Base-by-base conservation (phyloP, 2,888 invertebrate genomes). In the Mythimna loreyi region DNA sequence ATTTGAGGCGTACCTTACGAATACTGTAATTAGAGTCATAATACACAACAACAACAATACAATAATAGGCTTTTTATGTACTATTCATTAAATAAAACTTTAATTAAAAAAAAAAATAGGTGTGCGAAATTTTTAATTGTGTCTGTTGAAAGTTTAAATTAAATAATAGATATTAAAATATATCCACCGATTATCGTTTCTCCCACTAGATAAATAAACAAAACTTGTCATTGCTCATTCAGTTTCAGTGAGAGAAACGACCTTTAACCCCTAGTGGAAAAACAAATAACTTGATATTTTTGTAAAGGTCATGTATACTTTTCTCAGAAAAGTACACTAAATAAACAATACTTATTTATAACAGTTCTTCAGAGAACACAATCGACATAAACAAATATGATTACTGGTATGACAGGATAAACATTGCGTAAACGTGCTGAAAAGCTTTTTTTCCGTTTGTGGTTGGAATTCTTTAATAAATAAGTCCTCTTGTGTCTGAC, bases 291-390 rank as follows among this genome's bases (percentile, higher is more conserved):
- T 3, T 58, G 28, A 43, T 40, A 60, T 21, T 59, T 60, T 30
- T 6, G 8, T 21, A 62, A 23, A 61, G 19, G 43, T 61, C 23
- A 7, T 28, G 40, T 43, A 25, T 9, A 45, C 23, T 30, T 23
- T 45, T 62, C 30, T 23, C 9, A 19, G 9, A 43, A 9, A n/a
- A 62, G 13, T 30, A 21, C 3, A 25, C 16, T 64, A 33, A 36
- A 36, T 49, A 64, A 25, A 47, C 33, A 21, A n/a, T 13, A 7
- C n/a, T n/a, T 64, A 33, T 64, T 25, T 62, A 33, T 36, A 33
- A 23, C 30, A 2, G 61, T 23, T 11, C 28, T 43, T 11, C 5
- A 16, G 13, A 8, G 3, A 43, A 13, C 0, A 23, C 13, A 23
- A 62, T 63, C 19, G 3, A 45, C 8, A 23, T 3, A 13, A 23